These are phyloP conservation scores for Tetraodon nigroviridis DNA, from an alignment of 2,113 vertebrate genomes.

Conservation along the genomic window DNA sequence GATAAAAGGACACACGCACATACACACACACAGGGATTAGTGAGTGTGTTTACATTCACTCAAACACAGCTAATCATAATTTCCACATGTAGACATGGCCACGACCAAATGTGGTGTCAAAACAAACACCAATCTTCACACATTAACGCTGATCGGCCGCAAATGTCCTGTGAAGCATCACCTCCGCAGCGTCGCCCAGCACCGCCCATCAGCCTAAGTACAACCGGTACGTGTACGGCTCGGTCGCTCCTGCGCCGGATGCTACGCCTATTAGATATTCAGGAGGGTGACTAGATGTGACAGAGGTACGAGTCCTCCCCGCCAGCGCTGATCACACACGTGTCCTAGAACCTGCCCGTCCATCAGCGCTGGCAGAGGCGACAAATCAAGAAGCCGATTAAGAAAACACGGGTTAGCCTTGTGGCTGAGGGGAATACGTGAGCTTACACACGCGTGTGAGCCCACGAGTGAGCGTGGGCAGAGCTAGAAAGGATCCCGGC, in stretches of 20 bases:
- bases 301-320: too few species aligned
- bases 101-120: slow-evolving; percentile 39
- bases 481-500: too few species aligned
- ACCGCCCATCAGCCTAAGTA: slow-evolving; percentile 4
- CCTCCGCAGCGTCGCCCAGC: slow-evolving; percentile 10
- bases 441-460: too few species aligned
- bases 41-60: slow-evolving; percentile 31
- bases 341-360: too few species aligned
- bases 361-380: not conserved
- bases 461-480: too few species aligned
- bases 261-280: too few species aligned
- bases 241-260: not conserved
- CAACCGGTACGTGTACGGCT: not conserved
- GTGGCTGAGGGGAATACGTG: too few species aligned
- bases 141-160: not conserved
- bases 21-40: slow-evolving; percentile 20
- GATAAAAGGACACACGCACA: slow-evolving; percentile 10
- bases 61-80: slow-evolving; percentile 31
- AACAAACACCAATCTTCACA: not conserved
- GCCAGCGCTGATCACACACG: too few species aligned
- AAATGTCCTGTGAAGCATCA: slow-evolving; percentile 18
- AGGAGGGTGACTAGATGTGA: too few species aligned
- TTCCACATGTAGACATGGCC: slow-evolving; percentile 20
- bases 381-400: not conserved
- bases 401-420: not conserved